Evolutionary conservation across 2,113 vertebrate genomes (phyloP), one percentile per base, ranked within the genome.

Genomic region (Enhydra lutris): DNA sequence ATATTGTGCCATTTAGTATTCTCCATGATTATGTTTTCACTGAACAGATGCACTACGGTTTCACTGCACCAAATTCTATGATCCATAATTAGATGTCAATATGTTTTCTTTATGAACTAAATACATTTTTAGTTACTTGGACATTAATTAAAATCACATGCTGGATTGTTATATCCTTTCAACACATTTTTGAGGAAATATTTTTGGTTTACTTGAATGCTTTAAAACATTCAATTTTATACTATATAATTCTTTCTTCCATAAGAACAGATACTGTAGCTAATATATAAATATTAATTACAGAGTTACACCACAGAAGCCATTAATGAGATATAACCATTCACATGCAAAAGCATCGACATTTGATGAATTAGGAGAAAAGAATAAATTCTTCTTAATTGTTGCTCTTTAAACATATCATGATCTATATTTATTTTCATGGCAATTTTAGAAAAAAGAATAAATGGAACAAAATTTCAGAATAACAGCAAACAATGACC

Each of bases 81-180:
- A 99, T 99, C 98, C 98, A 98, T 99, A 99, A 99, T 99, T 99
- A 98, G 99, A 99, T 98, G 98, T 98, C 99, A 99, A 98, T 99
- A 99, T 99, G 98, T 99, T 99, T 99, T 99, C 98, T 98, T 99
- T 99, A 98, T 98, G 98, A 99, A 99, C 98, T 98, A 98, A 99
- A 98, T 98, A 98, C 98, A 98, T 99, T 99, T 99, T 99, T 99
- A 99, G 98, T 98, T 99, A 98, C 98, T 99, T 98, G 99, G 99
- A 99, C 98, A 98, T 99, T 99, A 99, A 99, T 99, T 99, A 99
- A 99, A 98, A 98, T 98, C 98, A 97, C 98, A 98, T 98, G 98
- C 98, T 98, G 97, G 98, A 99, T 99, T 99, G 98, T 98, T 98
- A 98, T 95, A 98, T 98, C 97, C 98, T 99, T 98, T 98, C 97